phyloP scores from a whole-genome alignment of 23 tunicate species.

The Phallusia fumigata region DNA sequence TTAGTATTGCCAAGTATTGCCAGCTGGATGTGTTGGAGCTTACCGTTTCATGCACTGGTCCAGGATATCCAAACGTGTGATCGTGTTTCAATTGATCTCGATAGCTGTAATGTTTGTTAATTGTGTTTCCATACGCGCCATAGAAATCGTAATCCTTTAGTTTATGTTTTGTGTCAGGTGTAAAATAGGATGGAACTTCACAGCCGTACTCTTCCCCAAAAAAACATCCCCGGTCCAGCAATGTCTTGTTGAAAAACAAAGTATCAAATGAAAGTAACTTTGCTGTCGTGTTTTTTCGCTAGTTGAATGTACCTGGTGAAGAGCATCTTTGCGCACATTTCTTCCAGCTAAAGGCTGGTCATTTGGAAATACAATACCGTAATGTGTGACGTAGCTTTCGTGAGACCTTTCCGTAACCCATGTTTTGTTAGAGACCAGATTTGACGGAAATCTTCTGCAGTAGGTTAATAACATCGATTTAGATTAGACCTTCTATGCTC shows the following conservation, averaged over 20 bases:
- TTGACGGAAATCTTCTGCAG: too few relatives aligned
- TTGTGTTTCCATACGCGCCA: slow-evolving; percentile 48
- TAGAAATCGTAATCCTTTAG: slow-evolving; percentile 55
- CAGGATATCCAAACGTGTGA: slow-evolving; percentile 66
- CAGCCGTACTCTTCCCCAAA: slow-evolving; percentile 82
- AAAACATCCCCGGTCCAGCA: slow-evolving; percentile 63
- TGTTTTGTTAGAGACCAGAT: slow-evolving; percentile 41
- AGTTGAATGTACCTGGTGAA: too few relatives aligned
- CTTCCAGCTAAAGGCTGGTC: slow-evolving; percentile 84
- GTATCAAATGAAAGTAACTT: too few relatives aligned
- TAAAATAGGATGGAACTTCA: slow-evolving; percentile 75
- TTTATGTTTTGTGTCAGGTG: neutral
- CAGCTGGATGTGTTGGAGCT: neutral
- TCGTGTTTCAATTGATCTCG: slow-evolving; percentile 37
- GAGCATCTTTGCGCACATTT: slow-evolving; percentile 47
- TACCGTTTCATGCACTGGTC: slow-evolving; percentile 57
- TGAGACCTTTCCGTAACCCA: slow-evolving; percentile 70
- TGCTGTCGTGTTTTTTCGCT: too few relatives aligned
- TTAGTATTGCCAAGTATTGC: neutral
- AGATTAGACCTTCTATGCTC: too few relatives aligned
- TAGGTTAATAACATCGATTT: too few relatives aligned
- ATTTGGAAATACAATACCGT: slow-evolving; percentile 77
- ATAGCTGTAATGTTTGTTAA: slow-evolving; percentile 41
- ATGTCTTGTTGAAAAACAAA: too few relatives aligned
- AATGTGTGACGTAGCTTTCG: slow-evolving; percentile 70